Evolutionary conservation across 2,113 vertebrate genomes (phyloP).

Genomic region (Halcyon senegalensis): DNA sequence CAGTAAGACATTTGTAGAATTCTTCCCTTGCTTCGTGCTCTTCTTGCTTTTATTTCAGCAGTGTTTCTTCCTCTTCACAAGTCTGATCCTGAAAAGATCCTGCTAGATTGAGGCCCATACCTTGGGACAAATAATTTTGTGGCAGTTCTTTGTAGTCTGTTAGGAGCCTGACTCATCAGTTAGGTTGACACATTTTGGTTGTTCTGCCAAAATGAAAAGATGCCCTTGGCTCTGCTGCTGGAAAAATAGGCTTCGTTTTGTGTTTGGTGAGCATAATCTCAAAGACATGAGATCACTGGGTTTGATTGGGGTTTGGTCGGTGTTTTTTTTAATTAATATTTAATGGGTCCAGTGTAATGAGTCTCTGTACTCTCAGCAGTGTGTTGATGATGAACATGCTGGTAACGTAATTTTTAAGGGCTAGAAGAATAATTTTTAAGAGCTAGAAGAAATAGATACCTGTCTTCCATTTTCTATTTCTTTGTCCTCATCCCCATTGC

Average conservation of each 20-base stretch:
- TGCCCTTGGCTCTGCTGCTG: neutral
- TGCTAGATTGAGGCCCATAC: neutral
- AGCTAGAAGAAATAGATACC: neutral
- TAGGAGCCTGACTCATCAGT: slow-evolving; percentile 18
- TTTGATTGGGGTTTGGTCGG: neutral
- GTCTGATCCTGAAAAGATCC: neutral
- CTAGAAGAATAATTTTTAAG: neutral
- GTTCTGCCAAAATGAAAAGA: slow-evolving; percentile 3
- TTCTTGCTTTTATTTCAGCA: neutral
- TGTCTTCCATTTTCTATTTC: neutral
- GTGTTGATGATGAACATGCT: neutral
- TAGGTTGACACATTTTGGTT: neutral
- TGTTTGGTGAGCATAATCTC: neutral
- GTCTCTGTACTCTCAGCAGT: neutral
- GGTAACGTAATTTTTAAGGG: neutral
- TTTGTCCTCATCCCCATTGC: neutral
- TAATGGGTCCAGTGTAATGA: neutral
- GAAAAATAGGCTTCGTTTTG: neutral
- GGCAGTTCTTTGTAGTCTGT: neutral
- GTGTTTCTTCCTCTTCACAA: neutral
- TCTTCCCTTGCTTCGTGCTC: neutral
- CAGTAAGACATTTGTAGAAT: neutral
- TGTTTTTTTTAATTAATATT: neutral
- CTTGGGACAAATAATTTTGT: neutral
- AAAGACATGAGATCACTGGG: neutral